Conservation (phyloP, 2,888 invertebrate species). For the Drosophila anomalata region DNA sequence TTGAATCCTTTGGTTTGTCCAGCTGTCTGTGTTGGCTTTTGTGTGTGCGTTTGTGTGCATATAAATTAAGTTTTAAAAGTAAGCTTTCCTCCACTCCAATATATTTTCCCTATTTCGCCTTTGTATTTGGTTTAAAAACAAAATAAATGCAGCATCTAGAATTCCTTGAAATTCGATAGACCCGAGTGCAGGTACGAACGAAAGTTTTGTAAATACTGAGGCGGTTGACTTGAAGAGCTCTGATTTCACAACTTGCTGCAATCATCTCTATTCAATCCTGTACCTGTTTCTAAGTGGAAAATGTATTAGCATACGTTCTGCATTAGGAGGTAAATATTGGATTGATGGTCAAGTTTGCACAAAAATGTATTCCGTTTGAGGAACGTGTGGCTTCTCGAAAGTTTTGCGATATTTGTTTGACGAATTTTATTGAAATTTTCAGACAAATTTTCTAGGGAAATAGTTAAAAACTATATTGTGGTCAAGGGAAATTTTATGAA, state of each 20-base stretch:
- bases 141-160: constrained; percentile 70
- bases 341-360: constrained; percentile 9
- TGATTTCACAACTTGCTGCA: constrained; percentile 32
- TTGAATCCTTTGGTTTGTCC: constrained; percentile 52
- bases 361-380: background rate
- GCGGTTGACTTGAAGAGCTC: constrained; percentile 20
- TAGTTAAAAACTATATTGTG: too few species aligned
- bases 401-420: background rate
- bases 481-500: too few species aligned
- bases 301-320: constrained; percentile 37
- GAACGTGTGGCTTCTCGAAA: background rate
- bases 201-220: constrained; percentile 27
- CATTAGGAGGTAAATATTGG: constrained; percentile 38
- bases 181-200: constrained; percentile 31
- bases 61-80: constrained; percentile 78
- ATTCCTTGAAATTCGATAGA: constrained; percentile 62
- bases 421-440: background rate
- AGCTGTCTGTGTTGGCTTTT: constrained; percentile 15
- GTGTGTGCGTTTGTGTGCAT: constrained; percentile 65
- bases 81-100: constrained; percentile 40
- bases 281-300: constrained; percentile 26
- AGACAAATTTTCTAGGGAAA: background rate
- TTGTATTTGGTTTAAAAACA: constrained; percentile 61
- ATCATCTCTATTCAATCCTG: constrained; percentile 14
- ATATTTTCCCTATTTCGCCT: constrained; percentile 20